A percentile compares a stretch with the other conserved stretches of the same genome.
These are phyloP conservation scores for Polymixis flavicincta DNA, from an alignment of 2,888 invertebrate species.

Conservation along the genomic window DNA sequence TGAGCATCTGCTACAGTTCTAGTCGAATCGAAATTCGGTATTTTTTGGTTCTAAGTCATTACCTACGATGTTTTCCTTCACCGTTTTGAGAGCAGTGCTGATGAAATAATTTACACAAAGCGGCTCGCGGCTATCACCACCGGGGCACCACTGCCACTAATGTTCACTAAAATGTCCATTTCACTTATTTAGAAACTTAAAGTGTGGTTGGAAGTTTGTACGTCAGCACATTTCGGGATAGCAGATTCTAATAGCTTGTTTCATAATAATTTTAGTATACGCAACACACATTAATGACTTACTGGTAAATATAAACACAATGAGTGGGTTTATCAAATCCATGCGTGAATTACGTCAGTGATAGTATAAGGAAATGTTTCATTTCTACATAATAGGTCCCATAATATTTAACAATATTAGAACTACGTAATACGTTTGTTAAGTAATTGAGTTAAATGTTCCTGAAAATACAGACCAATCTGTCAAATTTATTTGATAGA, in stretches of 20 bases:
- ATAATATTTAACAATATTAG: background rate
- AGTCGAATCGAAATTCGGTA: no score
- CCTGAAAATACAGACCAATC: background rate
- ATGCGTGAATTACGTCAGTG: constrained; percentile 9
- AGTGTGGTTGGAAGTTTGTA: background rate
- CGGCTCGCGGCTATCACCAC: no score
- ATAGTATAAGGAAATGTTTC: background rate
- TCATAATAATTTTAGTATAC: background rate
- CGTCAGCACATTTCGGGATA: background rate
- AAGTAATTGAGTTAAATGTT: background rate
- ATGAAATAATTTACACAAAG: no score
- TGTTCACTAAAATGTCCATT: background rate
- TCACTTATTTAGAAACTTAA: background rate
- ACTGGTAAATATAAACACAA: background rate
- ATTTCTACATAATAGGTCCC: background rate
- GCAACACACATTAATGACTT: background rate
- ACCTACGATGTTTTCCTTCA: no score
- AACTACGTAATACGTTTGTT: constrained; percentile 2
- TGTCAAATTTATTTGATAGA: no score
- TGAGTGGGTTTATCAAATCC: background rate
- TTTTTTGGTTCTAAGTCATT: no score
- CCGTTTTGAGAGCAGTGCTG: no score
- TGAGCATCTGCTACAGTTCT: no score
- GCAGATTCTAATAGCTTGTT: background rate
- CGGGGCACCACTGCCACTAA: no score